Conservation (phyloP, 1,140 invertebrate genomes). For the Bombus impatiens region DNA sequence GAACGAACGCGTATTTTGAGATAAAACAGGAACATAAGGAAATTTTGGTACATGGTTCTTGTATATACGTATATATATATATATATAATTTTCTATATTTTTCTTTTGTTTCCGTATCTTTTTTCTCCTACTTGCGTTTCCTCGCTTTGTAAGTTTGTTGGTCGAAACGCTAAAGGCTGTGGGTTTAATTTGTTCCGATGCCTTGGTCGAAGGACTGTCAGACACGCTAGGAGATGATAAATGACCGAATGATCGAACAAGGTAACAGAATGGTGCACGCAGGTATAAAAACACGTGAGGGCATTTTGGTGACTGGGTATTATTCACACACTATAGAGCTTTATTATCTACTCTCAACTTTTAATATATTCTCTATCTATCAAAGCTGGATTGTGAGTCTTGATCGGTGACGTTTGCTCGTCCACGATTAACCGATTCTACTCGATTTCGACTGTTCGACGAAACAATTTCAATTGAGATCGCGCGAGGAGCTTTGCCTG, state of each 20-base stretch:
- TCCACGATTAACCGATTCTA: background rate
- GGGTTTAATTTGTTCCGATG: slow-evolving; percentile 59
- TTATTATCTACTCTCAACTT: slow-evolving; percentile 45
- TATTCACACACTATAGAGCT: slow-evolving; percentile 51
- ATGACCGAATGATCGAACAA: slow-evolving; percentile 38
- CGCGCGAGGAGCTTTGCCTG: too few relatives aligned
- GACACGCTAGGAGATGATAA: slow-evolving; percentile 46
- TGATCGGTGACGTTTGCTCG: slow-evolving; percentile 55
- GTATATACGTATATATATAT: background rate
- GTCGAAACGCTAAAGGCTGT: slow-evolving; percentile 35
- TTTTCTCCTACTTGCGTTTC: background rate
- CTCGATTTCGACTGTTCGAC: background rate
- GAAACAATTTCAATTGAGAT: background rate
- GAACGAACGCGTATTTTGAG: too few relatives aligned
- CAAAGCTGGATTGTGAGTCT: slow-evolving; percentile 43
- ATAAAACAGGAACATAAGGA: background rate
- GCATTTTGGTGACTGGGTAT: slow-evolving; percentile 60
- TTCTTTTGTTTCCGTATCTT: background rate
- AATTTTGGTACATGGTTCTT: background rate
- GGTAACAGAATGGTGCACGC: slow-evolving; percentile 66
- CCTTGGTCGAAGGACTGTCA: slow-evolving; percentile 42
- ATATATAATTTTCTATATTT: background rate
- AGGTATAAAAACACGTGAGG: slow-evolving; percentile 53
- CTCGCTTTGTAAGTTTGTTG: background rate
- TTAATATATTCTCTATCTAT: slow-evolving; percentile 21